A percentile compares a stretch with the other conserved stretches of the same genome.
These are phyloP conservation scores for Ictidomys tridecemlineatus DNA, from an alignment of 2,113 vertebrate species.

Conservation along the genomic window DNA sequence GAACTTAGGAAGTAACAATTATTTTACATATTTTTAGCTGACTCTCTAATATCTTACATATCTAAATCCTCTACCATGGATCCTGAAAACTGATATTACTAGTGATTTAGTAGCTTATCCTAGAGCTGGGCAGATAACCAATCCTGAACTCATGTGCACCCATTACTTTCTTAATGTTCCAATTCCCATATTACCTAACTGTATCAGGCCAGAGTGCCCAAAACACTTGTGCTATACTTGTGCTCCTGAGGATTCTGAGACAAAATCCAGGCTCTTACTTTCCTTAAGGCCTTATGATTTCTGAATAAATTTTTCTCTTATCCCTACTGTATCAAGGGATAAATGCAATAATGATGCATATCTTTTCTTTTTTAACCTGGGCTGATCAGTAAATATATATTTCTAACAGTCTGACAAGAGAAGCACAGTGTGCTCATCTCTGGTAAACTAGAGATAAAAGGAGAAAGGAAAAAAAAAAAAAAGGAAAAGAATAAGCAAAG, in stretches of 20 bases:
- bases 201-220: background rate
- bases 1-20: background rate
- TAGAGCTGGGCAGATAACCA: background rate
- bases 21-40: constrained; percentile 10
- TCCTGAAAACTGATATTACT: background rate
- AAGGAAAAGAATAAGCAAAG: background rate
- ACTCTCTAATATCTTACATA: constrained; percentile 24
- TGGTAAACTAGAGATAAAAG: constrained; percentile 12
- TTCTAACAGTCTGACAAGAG: background rate
- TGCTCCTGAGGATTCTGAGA: constrained; percentile 14
- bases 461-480: background rate
- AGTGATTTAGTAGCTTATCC: constrained; percentile 17
- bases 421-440: background rate
- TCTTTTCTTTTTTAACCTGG: background rate
- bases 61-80: background rate
- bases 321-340: background rate
- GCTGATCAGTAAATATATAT: constrained; percentile 25
- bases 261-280: constrained; percentile 10
- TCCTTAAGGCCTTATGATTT: background rate
- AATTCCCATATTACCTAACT: background rate
- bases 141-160: background rate
- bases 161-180: background rate
- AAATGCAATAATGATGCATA: background rate
- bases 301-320: background rate
- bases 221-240: background rate